Conservation (phyloP, 2,113 vertebrate genomes). For the Pygoscelis adeliae region DNA sequence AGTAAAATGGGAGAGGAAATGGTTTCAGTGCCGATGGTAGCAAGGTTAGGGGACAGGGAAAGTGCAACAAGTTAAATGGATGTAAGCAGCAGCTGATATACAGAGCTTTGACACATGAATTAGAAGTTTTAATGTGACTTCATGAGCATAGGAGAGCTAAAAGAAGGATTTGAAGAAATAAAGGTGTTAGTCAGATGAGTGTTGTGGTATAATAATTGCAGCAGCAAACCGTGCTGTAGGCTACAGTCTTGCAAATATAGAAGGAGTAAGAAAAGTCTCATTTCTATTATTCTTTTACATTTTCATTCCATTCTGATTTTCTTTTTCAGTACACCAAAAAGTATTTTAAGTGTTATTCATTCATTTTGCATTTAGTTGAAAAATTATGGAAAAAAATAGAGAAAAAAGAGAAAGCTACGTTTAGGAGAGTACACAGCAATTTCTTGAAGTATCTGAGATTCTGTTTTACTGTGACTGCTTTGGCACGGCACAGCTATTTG, state of each 20-base stretch:
- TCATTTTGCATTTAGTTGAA: neutral
- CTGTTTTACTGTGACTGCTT: neutral
- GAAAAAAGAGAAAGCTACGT: neutral
- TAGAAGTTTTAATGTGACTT: neutral
- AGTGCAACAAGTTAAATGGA: neutral
- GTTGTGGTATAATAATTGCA: neutral
- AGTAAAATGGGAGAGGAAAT: neutral
- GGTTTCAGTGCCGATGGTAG: neutral
- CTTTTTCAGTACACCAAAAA: neutral
- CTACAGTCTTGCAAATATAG: neutral
- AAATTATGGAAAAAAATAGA: neutral
- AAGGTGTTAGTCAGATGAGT: neutral
- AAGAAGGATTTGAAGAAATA: neutral
- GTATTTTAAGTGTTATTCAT: neutral
- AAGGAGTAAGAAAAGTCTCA: neutral
- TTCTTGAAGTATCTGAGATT: neutral
- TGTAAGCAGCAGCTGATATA: neutral
- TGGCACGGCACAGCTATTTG: neutral
- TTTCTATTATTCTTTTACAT: neutral
- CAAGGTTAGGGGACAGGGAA: neutral
- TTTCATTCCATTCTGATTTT: neutral
- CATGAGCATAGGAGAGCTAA: neutral
- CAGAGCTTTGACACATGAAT: neutral
- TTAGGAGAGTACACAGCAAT: neutral
- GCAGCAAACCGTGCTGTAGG: neutral